Base-by-base conservation (phyloP, 2,888 invertebrate genomes). In the Choreutis nemorana region DNA sequence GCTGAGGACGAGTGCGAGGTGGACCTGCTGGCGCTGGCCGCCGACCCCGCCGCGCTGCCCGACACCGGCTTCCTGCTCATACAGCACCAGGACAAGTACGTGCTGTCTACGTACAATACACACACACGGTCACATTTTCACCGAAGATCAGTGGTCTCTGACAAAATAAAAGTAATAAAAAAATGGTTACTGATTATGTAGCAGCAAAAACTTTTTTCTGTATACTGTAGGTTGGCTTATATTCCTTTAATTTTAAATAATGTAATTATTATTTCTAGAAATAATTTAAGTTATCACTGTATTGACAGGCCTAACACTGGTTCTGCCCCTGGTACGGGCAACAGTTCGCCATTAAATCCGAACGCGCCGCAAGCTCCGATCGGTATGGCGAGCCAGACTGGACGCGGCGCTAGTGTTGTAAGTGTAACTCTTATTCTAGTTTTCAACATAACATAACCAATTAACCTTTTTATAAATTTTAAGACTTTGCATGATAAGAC, bases 1-100 rank as follows among this genome's bases (percentile, higher is more conserved):
- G 83, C 96, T 34, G 94, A 96, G 71, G 97, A 98, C 68, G 95
- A 97, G 68, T 96, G 95, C 58, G 97, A 98, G 70, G 89, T 97
- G 55, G 98, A 99, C 71, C 89, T 98, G 46, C 82, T 97, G 44
- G 91, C 89, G 55, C 72, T 92, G 28, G 85, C 84, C 33, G 86
- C 86, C 40, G 91, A 91, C 55, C 86, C 87, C 26, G 92, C 91
- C 42, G 80, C 85, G 16, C 75, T 87, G 36, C 87, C 88, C 26
- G 84, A 87, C 37, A 88, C 91, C 30, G 91, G 93, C 51, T 97
- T 96, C 81, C 82, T 97, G 55, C 91, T 97, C 30, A 94, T 97
- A 42, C 95, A 96, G 72, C 77, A 79, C 33, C 75, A 73, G 33
- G 85, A 86, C 56, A 84, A 81, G 77, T 80, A 29, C 37, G 62